These are phyloP conservation scores for Baronia brevicornis DNA, from an alignment of 2,888 invertebrate genomes.

Conservation along the genomic window DNA sequence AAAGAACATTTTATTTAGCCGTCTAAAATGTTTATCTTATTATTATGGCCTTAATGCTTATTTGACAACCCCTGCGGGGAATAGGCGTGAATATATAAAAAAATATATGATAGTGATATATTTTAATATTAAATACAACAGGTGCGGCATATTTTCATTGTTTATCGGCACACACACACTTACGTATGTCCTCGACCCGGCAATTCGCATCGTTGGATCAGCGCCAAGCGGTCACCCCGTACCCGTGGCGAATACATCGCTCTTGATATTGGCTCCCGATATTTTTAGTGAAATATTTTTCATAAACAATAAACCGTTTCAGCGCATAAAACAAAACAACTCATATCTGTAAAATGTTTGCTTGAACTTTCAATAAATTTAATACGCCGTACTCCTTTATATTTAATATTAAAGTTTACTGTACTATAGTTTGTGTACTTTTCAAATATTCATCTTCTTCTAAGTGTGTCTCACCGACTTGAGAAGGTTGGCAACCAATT, in stretches of 20 bases:
- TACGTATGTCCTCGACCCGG: slow-evolving; percentile 30
- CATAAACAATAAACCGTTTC: slow-evolving; percentile 11
- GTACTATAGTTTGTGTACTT: no score
- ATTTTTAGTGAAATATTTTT: slow-evolving; percentile 12
- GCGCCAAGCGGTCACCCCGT: slow-evolving; percentile 21
- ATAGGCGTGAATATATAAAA: no score
- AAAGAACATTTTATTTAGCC: no score
- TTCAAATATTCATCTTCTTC: no score
- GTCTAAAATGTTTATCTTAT: no score
- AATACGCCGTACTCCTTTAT: no score
- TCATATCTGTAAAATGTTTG: slow-evolving; percentile 1
- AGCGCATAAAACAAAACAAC: slow-evolving; percentile 1
- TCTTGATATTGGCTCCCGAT: slow-evolving; percentile 16
- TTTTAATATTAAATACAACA: slow-evolving; percentile 15
- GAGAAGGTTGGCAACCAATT: no score
- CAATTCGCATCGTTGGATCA: slow-evolving; percentile 24
- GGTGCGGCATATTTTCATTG: slow-evolving; percentile 21
- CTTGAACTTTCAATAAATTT: no score
- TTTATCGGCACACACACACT: slow-evolving; percentile 20
- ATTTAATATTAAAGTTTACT: no score
- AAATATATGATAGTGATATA: not conserved
- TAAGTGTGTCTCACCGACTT: no score
- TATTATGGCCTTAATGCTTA: no score
- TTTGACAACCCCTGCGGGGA: no score
- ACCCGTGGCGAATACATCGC: slow-evolving; percentile 18